Percentiles rank a stretch among this genome's conserved stretches.
Evolutionary conservation across 2,888 invertebrate species (phyloP).

Genomic region (Galerucella calmariensis): DNA sequence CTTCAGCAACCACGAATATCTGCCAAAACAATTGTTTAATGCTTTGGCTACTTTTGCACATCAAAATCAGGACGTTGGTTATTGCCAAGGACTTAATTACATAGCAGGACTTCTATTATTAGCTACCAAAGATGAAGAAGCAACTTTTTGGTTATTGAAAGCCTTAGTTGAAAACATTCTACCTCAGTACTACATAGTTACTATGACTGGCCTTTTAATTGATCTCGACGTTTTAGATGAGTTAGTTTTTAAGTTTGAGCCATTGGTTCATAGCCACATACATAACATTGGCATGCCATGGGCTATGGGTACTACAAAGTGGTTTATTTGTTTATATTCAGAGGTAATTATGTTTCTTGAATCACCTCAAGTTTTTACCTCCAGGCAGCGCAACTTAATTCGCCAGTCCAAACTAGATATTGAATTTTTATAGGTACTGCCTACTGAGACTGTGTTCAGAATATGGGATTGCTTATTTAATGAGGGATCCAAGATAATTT

Average conservation of each 20-base stretch:
- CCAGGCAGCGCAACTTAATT: background rate
- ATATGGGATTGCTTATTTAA: conserved; percentile 97
- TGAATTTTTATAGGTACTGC: conserved; percentile 69
- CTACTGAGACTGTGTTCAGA: conserved; percentile 92
- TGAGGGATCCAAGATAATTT: conserved; percentile 93
- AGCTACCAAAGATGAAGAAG: conserved; percentile 89
- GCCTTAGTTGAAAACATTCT: conserved; percentile 87
- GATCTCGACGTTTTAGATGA: conserved; percentile 92
- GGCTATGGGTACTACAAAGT: conserved; percentile 92
- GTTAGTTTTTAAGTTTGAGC: conserved; percentile 83
- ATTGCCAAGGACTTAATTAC: conserved; percentile 96
- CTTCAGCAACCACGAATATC: conserved; percentile 81
- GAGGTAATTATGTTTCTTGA: conserved; percentile 68
- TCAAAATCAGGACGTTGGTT: conserved; percentile 86
- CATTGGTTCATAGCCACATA: conserved; percentile 84
- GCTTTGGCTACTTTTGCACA: conserved; percentile 90
- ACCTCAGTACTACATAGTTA: conserved; percentile 88
- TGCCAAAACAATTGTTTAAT: conserved; percentile 83
- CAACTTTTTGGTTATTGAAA: conserved; percentile 92
- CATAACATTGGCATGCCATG: conserved; percentile 85
- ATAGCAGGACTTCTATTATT: conserved; percentile 87
- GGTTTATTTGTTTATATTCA: conserved; percentile 94
- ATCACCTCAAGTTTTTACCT: background rate
- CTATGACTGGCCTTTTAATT: conserved; percentile 88
- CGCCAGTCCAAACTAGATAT: background rate